Evolutionary conservation across 37 sponge, comb jelly and placozoan genomes (phyloP).

Genomic region (Crambe crambe): DNA sequence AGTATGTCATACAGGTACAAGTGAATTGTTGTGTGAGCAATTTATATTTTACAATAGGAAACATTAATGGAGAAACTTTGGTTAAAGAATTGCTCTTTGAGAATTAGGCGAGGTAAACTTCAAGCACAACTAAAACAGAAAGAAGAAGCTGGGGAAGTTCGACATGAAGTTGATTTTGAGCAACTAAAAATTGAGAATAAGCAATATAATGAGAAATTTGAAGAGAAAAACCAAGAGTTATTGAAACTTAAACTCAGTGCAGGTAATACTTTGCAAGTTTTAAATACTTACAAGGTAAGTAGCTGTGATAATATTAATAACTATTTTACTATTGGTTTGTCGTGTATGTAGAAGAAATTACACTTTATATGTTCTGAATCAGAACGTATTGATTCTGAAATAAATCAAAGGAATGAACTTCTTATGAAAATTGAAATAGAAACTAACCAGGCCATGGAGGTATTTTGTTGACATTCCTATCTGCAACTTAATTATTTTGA

Average conservation of each 20-base stretch:
- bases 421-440: constrained; percentile 75
- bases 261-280: constrained; percentile 90
- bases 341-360: constrained; percentile 76
- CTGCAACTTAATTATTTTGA: neutral
- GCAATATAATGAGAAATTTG: constrained; percentile 83
- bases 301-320: neutral
- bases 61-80: constrained; percentile 86
- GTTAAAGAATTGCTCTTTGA: constrained; percentile 85
- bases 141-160: constrained; percentile 92
- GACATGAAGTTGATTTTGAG: constrained; percentile 93
- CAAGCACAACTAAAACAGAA: constrained; percentile 87
- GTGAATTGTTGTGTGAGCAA: neutral
- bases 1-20: neutral
- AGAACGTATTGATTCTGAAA: constrained; percentile 68
- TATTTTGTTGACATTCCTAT: constrained; percentile 8
- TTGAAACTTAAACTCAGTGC: constrained; percentile 91
- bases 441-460: constrained; percentile 44
- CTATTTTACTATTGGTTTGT: neutral
- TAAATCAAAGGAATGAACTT: constrained; percentile 71
- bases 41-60: constrained; percentile 48
- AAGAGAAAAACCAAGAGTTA: constrained; percentile 94
- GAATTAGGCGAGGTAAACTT: constrained; percentile 79
- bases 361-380: constrained; percentile 76
- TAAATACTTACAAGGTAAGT: constrained; percentile 85
- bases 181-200: constrained; percentile 97